A percentile compares a stretch with the other conserved stretches of the same genome.
phyloP scores from a whole-genome alignment of 2,888 invertebrate genomes.

The Tachina fera region DNA sequence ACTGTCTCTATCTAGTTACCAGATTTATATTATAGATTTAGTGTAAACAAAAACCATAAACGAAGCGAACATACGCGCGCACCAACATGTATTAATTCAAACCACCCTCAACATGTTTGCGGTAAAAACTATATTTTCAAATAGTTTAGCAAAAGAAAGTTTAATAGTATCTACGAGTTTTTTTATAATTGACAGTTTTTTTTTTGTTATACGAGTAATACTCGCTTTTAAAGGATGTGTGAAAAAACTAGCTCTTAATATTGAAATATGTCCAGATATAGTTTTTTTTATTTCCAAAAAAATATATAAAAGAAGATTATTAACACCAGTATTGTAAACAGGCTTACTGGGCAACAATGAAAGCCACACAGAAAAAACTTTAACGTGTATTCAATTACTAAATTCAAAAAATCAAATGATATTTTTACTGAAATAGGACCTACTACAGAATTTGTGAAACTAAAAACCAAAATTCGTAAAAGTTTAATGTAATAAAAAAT shows the following conservation, averaged over 20 bases:
- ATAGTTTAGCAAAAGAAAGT: neutral
- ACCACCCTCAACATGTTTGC: slow-evolving; percentile 10
- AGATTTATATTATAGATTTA: slow-evolving; percentile 48
- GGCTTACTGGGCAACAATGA: too few species aligned
- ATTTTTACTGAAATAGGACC: too few species aligned
- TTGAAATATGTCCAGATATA: neutral
- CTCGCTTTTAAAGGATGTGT: neutral
- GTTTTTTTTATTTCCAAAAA: too few species aligned
- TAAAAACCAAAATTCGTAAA: too few species aligned
- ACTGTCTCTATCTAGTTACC: slow-evolving; percentile 41
- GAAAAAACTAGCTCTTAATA: neutral
- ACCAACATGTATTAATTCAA: neutral
- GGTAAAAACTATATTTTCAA: slow-evolving; percentile 16
- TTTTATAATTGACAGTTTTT: neutral
- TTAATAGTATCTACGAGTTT: neutral
- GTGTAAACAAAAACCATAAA: slow-evolving; percentile 54
- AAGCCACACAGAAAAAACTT: too few species aligned
- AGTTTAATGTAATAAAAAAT: too few species aligned
- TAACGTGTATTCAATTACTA: too few species aligned
- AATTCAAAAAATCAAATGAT: too few species aligned
- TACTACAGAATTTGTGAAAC: too few species aligned
- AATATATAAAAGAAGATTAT: too few species aligned
- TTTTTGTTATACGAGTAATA: neutral
- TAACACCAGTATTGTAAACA: too few species aligned
- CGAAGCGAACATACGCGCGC: neutral